Base-by-base conservation (phyloP, 2,113 vertebrate genomes). In the Cranoglanis bouderius region DNA sequence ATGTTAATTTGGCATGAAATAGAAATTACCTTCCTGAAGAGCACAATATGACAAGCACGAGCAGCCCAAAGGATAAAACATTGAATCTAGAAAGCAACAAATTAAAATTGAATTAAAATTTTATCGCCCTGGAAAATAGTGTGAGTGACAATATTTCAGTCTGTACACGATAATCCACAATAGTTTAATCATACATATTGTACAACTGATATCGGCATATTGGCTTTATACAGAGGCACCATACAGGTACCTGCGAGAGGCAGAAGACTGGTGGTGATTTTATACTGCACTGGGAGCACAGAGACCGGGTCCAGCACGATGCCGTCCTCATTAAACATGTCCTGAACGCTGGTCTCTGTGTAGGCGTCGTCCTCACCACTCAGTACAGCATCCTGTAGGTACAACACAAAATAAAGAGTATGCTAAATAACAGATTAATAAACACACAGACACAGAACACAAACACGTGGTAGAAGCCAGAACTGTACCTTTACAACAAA, bases 271-370 rank as follows among this genome's bases (percentile, higher is more conserved):
- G 96, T 96, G 91, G 95, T 95, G 53, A 98, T 94, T 89, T 99
- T 96, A 94, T 99, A 99, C 83, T 96, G 96, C 16, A 97, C 94
- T 10, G 98, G 98, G 0, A 99, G 95, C 82, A 97, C 96, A 24
- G 93, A 93, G 46, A 96, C 93, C 0, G 96, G 93, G 91, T 99
- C 97, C 32, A 99, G 96, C 72, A 99, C 97, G 51, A 99, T 98
- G 40, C 97, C 97, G 53, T 99, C 98, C 90, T 99, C 98, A 32
- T 92, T 97, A 91, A 99, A 99, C 90, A 97, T 95, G 82, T 98
- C 96, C 87, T 97, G 93, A n/a, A 95, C 97, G 8, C 93, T 96
- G 96, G 96, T 98, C 80, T 98, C 97, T 65, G 95, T 94, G 65
- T 95, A 97, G 0, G 95, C 95, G 87, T 98, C 97, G 91, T 96